Base-by-base conservation (phyloP, 92 coral and sea anemone genomes). In the Bergia sp. region DNA sequence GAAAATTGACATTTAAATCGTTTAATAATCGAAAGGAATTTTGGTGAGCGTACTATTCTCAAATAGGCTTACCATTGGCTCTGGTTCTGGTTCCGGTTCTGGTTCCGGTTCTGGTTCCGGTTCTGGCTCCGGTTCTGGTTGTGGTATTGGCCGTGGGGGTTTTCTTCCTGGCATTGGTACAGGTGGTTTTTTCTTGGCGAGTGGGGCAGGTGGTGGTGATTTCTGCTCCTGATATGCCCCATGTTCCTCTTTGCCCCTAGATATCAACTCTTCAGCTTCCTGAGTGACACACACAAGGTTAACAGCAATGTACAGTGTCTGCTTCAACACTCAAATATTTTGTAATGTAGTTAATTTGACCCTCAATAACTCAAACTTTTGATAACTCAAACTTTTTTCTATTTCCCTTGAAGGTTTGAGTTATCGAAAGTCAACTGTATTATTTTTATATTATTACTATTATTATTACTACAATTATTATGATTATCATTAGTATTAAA, bases 261-360 rank as follows among this genome's bases (percentile, higher is more conserved):
- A 89, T 76, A 96, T 96, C 86, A 97, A 88, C 21, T 91, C 23
- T 67, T 94, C 93, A 10, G 98, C 99, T 88, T 95, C 96, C 98
- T 95, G 76, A 66, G 23, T 16, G 21, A 13, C 47, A 20, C 57
- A 44, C 13, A 47, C 21, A 11, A 23, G 39, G 8, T 36, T 36
- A 53, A 53, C 29, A 16, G 67, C 8, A 18, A 21, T 61, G 29
- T 61, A 0, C 1, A 18, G 29, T 1, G 29, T 16, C 29, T 61
- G 67, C 67, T 61, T 61, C 67, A 61, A 61, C 5, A 61, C n/a
- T 7, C 7, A 8, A 45, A 29, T 29, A 29, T 29, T 29, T 29
- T 29, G 29, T 29, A 29, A 29, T 29, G 29, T 29, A 29, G 29
- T 29, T 29, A 29, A 29, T 29, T 29, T 29, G 29, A 29, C 29